Evolutionary conservation across 2,888 invertebrate genomes (phyloP).

Genomic region (Germaria angustata): DNA sequence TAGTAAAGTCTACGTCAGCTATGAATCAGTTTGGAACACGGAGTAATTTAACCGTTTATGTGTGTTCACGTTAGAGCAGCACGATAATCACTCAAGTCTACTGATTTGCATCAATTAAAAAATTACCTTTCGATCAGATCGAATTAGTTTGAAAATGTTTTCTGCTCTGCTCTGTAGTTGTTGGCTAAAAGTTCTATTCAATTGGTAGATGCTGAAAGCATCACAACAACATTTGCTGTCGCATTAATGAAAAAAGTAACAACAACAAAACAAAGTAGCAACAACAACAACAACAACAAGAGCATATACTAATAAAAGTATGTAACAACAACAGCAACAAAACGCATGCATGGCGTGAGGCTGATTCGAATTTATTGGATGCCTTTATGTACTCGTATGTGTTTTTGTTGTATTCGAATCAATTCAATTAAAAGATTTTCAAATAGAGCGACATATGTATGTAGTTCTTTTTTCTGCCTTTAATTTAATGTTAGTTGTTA

Average conservation of each 20-base stretch:
- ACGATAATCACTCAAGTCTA: conserved; percentile 75
- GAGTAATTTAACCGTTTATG: conserved; percentile 64
- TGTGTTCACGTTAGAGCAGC: conserved; percentile 74
- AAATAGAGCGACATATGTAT: conserved; percentile 62
- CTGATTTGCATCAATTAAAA: conserved; percentile 75
- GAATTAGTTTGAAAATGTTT: conserved; percentile 67
- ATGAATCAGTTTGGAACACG: conserved; percentile 54
- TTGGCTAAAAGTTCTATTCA: conserved; percentile 50
- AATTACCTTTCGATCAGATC: conserved; percentile 76
- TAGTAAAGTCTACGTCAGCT: conserved; percentile 43
- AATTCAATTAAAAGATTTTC: conserved; percentile 46
- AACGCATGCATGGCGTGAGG: conserved; percentile 17
- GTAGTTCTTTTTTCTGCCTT: neutral
- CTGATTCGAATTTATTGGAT: conserved; percentile 26
- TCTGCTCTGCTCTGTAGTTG: conserved; percentile 41
- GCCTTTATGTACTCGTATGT: neutral
- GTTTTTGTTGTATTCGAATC: conserved; percentile 41
- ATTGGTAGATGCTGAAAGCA: conserved; percentile 46
- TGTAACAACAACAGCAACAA: conserved; percentile 28
- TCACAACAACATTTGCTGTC: conserved; percentile 37
- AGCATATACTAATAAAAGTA: conserved; percentile 26
- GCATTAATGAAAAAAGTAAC: conserved; percentile 3
- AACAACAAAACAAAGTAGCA: neutral
- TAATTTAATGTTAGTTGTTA: too few species aligned
- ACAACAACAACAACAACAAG: neutral